Base-by-base conservation (phyloP, 2,113 vertebrate species). In the Cyanistes caeruleus region DNA sequence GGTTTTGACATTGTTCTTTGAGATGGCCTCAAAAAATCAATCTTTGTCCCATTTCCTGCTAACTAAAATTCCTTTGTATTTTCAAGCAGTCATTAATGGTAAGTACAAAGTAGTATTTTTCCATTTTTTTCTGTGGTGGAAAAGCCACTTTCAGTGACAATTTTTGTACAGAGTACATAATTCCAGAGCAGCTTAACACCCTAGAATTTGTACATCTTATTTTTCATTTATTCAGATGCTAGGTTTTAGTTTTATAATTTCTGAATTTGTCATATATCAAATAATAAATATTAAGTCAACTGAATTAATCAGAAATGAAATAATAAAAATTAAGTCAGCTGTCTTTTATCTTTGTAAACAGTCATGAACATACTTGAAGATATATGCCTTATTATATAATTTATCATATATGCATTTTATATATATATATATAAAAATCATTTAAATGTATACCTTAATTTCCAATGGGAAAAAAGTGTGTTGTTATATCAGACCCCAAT, bases 61-160 rank as follows among this genome's bases (percentile, higher is more conserved):
- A 58, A 62, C 18, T 70, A 52, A 93, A 94, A 78, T 62, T 35
- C 3, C 43, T 15, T 4, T 28, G 35, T 73, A 52, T 83, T 87
- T 91, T 80, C 48, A 65, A 65, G 21, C 58, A 37, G n/a, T 89
- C 37, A 11, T 15, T 65, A 28, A 30, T 53, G 64, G 72, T 94
- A 78, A 95, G 94, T 94, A 63, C 10, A 33, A 78, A 68, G 46
- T 7, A 3, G 7, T n/a, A 8, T 12, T 81, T 89, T 62, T 64
- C 1, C 2, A 1, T 12, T 24, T 25, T 35, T 35, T 25, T 23
- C 4, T 8, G 3, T 80, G 8, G 14, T 64, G 23, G 48, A 39
- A 16, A 75, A 93, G 43, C 77, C 18, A 23, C 5, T n/a, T 16
- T 18, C 41, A 75, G 17, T 85, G 28, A 24, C 7, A 46, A 0